Base-by-base conservation (phyloP, 53 echinoderm and acorn worm genomes). In the Echinometra lucunter region DNA sequence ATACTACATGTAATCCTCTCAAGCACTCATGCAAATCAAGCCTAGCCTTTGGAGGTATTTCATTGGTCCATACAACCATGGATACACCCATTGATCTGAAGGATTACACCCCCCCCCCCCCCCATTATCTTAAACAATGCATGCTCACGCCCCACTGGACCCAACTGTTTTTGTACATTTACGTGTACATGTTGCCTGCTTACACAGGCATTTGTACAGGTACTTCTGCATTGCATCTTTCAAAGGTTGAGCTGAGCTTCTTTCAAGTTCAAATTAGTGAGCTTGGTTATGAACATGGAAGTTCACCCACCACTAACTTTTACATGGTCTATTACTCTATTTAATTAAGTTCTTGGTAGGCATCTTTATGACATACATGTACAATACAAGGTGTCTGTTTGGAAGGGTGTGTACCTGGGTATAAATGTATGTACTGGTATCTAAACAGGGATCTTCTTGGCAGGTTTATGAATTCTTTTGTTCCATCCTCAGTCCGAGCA, bases 21-120 rank as follows among this genome's bases (percentile, higher is more conserved):
- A 49, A 45, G 27, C 83, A 83, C 83, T 83, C 83, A 47, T 83
- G 83, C 83, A 47, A 27, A 83, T 83, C 83, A 83, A 83, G 83
- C 83, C 49, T 47, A 28, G n/a, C n/a, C n/a, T n/a, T 83, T 1
- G 45, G 49, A 83, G 83, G 12, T 49, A 45, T 83, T 15, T 83
- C 83, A 83, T 83, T 83, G 83, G 83, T 83, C 45, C 27, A 38
- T 40, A 40, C 40, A 1, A 37, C n/a, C n/a, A n/a, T n/a, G n/a
- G n/a, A n/a, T n/a, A n/a, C n/a, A n/a, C 75, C 75, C 18, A 75
- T 83, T 47, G 83, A 83, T 80, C 42, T 80, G 11, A 19, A 40
- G 37, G 80, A 80, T 80, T 38, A 42, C 40, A 37, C 40, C 34
- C 74, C 74, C 25, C n/a, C n/a, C n/a, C n/a, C n/a, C n/a, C n/a